Base-by-base conservation (phyloP, 2,888 invertebrate genomes). In the Desoria tigrina region DNA sequence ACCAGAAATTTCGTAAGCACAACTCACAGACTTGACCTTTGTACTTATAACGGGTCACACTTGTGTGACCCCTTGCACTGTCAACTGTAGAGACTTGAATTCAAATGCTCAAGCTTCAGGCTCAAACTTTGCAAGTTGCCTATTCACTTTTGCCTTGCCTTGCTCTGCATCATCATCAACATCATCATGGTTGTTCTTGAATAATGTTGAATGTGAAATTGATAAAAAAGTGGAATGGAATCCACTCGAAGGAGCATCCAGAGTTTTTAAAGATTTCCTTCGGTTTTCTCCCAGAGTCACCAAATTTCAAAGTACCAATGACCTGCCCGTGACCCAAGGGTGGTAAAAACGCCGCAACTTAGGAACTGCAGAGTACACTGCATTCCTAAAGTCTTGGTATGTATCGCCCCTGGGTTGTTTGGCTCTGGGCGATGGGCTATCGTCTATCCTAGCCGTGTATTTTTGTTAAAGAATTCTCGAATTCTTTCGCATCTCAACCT, bases 151-250 rank as follows among this genome's bases (percentile, higher is more conserved):
- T 32, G 4, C 32, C 32, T 32, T 32, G 32, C 32, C 32, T 45
- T 45, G 45, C 21, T 45, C 45, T 45, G 39, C 45, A 45, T 18
- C 9, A 16, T 45, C 7, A 45, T 16, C 7, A 21, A 9, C 7
- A 45, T 45, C 4, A 11, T 16, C 16, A 16, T 45, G 21, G 18
- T 45, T 16, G 21, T 18, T 9, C n/a, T 45, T 45, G 21, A 18
- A 45, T 39, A 16, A 9, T 45, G 45, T 45, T 18, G 45, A 45
- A 45, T 45, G 21, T 21, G 45, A 45, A 45, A 18, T 16, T 21
- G 45, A 45, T 45, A 45, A 45, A 45, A 45, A 45, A 45, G 45
- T 45, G 45, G 45, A 45, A 45, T 45, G 45, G 45, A 45, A 45
- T 45, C 21, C 21, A 21, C 45, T 45, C 45, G 4, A 45, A 16